Evolutionary conservation across 2,888 invertebrate species (phyloP).

Genomic region (Pocota personata): DNA sequence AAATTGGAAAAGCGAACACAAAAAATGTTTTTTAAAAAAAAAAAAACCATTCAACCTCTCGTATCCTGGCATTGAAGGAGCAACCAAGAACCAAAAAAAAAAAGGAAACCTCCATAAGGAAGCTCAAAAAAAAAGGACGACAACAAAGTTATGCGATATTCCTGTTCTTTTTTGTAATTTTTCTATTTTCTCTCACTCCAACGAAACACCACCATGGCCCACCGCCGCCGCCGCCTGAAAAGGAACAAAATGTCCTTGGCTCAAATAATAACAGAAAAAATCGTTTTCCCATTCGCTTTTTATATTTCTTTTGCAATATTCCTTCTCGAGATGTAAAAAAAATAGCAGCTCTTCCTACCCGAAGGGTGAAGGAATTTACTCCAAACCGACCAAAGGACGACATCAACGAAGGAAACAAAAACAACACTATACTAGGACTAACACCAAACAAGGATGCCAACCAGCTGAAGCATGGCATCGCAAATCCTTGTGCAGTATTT

Average conservation of each 20-base stretch:
- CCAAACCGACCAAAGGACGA: slow-evolving; percentile 48
- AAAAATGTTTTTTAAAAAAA: slow-evolving; percentile 24
- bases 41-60: slow-evolving; percentile 53
- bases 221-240: slow-evolving; percentile 29
- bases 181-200: slow-evolving; percentile 53
- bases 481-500: slow-evolving; percentile 73
- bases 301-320: slow-evolving; percentile 40
- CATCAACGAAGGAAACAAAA: slow-evolving; percentile 18
- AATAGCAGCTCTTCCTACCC: slow-evolving; percentile 25
- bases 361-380: slow-evolving; percentile 61
- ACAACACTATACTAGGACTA: slow-evolving; percentile 29
- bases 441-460: slow-evolving; percentile 70
- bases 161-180: slow-evolving; percentile 52
- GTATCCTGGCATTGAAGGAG: slow-evolving; percentile 60
- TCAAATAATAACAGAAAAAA: slow-evolving; percentile 72
- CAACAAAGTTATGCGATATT: slow-evolving; percentile 70
- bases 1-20: slow-evolving; percentile 64
- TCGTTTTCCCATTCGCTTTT: slow-evolving; percentile 64
- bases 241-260: slow-evolving; percentile 70
- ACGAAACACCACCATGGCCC: slow-evolving; percentile 29
- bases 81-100: slow-evolving; percentile 48
- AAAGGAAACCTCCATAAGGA: slow-evolving; percentile 56
- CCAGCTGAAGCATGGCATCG: slow-evolving; percentile 68
- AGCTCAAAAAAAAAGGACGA: slow-evolving; percentile 50
- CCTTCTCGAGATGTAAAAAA: slow-evolving; percentile 19